These are phyloP conservation scores for Maccullochella peelii DNA, from an alignment of 2,113 vertebrate genomes.

Conservation along the genomic window DNA sequence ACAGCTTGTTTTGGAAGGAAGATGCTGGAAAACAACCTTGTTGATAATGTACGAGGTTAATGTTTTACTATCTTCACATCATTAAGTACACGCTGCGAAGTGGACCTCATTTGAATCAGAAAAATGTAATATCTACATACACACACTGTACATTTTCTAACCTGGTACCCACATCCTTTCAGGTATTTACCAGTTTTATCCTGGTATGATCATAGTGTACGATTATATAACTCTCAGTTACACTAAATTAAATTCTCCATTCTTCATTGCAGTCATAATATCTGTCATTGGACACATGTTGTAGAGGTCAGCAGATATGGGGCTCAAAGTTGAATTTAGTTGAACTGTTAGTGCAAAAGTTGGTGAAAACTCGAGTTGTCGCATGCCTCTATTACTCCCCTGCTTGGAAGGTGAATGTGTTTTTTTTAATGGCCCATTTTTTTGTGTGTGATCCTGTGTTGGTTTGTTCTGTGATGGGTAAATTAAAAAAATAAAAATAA, in stretches of 20 bases:
- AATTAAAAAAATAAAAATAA: neutral
- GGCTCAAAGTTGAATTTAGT: neutral
- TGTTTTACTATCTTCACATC: neutral
- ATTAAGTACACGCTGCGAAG: neutral
- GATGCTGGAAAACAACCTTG: neutral
- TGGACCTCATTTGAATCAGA: neutral
- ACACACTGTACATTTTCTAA: neutral
- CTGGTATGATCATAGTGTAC: neutral
- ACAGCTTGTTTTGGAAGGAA: neutral
- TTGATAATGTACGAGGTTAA: neutral
- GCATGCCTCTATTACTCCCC: neutral
- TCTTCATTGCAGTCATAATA: neutral
- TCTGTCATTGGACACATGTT: neutral
- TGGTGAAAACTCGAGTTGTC: neutral
- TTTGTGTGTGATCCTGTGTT: neutral
- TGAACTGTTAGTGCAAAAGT: too few relatives aligned
- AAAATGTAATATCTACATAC: neutral
- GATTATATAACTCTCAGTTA: neutral
- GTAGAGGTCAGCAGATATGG: neutral
- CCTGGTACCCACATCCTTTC: neutral
- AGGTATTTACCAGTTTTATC: neutral
- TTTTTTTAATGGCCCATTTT: neutral
- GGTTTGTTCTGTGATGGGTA: neutral
- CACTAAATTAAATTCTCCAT: neutral
- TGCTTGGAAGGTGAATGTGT: neutral